A percentile compares a stretch with the other conserved stretches of the same genome.
Conservation (phyloP, 2,113 vertebrate species). For the Chunga burmeisteri region DNA sequence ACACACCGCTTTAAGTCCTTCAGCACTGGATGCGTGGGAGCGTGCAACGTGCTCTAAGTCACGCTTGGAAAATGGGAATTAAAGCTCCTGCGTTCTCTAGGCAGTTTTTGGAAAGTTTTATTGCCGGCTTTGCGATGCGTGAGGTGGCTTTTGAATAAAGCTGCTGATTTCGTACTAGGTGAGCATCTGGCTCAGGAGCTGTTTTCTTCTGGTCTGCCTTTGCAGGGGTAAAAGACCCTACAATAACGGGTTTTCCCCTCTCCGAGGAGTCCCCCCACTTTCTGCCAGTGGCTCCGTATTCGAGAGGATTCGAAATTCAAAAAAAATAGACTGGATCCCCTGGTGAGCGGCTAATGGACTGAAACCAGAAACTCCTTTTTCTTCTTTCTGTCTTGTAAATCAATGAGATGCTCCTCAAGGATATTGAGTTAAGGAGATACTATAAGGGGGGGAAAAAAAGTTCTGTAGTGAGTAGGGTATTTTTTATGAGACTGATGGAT, state of each 20-base stretch:
- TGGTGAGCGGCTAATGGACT: background rate
- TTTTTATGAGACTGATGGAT: background rate
- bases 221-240: background rate
- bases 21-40: background rate
- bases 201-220: background rate
- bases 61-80: background rate
- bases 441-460: background rate
- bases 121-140: background rate
- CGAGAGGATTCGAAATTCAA: background rate
- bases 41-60: background rate
- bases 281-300: background rate
- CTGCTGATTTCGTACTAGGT: background rate
- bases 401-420: background rate
- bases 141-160: background rate
- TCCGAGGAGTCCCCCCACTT: background rate
- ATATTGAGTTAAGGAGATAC: background rate
- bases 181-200: background rate
- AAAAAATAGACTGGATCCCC: background rate
- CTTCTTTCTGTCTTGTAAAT: conserved; percentile 2
- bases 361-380: conserved; percentile 35
- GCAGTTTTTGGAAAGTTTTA: background rate
- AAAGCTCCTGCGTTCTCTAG: background rate
- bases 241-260: background rate
- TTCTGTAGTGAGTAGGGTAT: background rate
- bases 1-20: background rate